These are phyloP conservation scores for Lacerta bilineata DNA, from an alignment of 2,797 vertebrate genomes.

Conservation along the genomic window DNA sequence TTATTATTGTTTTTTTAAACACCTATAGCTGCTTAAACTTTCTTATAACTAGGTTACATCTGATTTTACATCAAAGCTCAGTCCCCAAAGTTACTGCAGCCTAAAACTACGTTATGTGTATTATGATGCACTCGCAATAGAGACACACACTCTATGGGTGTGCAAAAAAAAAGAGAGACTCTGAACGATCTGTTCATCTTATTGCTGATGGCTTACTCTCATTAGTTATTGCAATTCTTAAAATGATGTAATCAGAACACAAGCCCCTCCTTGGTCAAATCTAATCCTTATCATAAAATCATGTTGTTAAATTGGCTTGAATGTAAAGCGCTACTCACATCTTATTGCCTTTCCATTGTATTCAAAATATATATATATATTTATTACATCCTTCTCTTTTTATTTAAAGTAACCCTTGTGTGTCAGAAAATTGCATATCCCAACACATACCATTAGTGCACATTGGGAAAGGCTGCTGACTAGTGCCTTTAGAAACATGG, in stretches of 20 bases:
- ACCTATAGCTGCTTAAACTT: constrained; percentile 63
- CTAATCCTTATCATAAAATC: constrained; percentile 65
- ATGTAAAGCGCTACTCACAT: constrained; percentile 75
- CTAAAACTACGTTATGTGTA: constrained; percentile 56
- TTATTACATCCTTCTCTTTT: constrained; percentile 40
- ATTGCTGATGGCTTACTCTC: constrained; percentile 79
- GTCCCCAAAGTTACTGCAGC: constrained; percentile 72
- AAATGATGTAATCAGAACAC: constrained; percentile 69
- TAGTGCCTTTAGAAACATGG: constrained; percentile 57
- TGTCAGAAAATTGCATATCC: constrained; percentile 70
- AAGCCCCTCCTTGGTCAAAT: constrained; percentile 76
- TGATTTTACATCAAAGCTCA: constrained; percentile 63
- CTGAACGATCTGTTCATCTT: constrained; percentile 70
- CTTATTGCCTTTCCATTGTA: constrained; percentile 79
- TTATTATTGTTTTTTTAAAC: constrained; percentile 45
- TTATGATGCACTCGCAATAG: constrained; percentile 39
- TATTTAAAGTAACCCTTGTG: constrained; percentile 75
- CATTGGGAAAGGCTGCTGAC: constrained; percentile 65
- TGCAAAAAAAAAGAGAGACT: constrained; percentile 64
- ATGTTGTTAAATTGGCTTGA: constrained; percentile 65
- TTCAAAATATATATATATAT: constrained; percentile 73
- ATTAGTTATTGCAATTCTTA: constrained; percentile 79
- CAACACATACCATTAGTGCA: constrained; percentile 69
- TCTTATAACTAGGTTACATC: constrained; percentile 43
- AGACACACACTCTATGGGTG: constrained; percentile 17